Conservation (phyloP, 2,888 invertebrate genomes). For the Corythucha ciliata region DNA sequence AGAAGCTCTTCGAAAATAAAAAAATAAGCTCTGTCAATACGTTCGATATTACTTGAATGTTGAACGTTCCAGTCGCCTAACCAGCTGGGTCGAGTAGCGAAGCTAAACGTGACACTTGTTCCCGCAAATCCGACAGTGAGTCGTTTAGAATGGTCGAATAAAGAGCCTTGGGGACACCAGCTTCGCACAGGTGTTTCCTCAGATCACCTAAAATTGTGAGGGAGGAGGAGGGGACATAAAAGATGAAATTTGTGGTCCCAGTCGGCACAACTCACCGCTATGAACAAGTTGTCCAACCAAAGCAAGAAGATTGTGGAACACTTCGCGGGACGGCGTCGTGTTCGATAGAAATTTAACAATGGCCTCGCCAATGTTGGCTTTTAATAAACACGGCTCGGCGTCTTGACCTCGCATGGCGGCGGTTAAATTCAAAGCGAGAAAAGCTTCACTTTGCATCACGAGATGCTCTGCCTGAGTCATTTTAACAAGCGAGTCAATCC, state of each 20-base stretch:
- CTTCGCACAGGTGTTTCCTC: constrained; percentile 28
- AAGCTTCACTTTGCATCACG: constrained; percentile 79
- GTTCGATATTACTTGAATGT: too few relatives aligned
- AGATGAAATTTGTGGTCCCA: background rate
- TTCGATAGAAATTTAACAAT: constrained; percentile 29
- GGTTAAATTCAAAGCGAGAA: constrained; percentile 60
- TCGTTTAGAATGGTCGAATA: constrained; percentile 28
- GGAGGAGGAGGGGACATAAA: background rate
- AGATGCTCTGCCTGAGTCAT: constrained; percentile 77
- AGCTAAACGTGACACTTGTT: constrained; percentile 31
- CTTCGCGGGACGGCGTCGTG: constrained; percentile 31
- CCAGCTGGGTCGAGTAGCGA: constrained; percentile 29
- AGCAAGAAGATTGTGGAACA: constrained; percentile 35
- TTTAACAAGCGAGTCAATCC: constrained; percentile 62
- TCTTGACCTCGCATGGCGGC: constrained; percentile 41
- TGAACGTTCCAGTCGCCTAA: too few relatives aligned
- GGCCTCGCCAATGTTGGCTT: constrained; percentile 44
- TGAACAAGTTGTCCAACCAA: constrained; percentile 35
- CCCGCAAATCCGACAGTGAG: constrained; percentile 30
- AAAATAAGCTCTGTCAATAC: too few relatives aligned
- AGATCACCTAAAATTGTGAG: constrained; percentile 31
- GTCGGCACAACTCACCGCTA: constrained; percentile 14
- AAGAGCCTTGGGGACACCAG: constrained; percentile 30
- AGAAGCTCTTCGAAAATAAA: too few relatives aligned
- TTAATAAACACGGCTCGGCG: constrained; percentile 40